Conservation (phyloP, 2,888 invertebrate species). For the Chymomyza amoena region DNA sequence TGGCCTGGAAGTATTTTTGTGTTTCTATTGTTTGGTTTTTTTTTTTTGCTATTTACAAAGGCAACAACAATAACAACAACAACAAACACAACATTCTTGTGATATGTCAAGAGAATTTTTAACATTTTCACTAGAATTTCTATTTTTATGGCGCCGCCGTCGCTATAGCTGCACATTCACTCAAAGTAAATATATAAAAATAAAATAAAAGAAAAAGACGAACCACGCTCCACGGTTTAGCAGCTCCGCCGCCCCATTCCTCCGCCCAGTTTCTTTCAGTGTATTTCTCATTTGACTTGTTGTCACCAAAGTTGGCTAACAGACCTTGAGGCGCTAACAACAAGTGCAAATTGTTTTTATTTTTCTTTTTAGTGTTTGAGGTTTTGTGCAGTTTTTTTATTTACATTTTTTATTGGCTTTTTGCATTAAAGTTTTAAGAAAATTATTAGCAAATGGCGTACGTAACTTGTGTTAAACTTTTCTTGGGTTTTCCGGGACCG, state of each 20-base stretch:
- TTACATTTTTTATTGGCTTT: conserved; percentile 3
- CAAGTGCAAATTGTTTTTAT: conserved; percentile 27
- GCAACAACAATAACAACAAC: conserved; percentile 13
- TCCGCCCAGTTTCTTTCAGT: conserved; percentile 7
- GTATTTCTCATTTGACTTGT: conserved; percentile 18
- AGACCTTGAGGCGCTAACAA: conserved; percentile 37
- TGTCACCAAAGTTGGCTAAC: neutral
- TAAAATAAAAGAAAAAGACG: neutral
- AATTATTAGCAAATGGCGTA: conserved; percentile 25
- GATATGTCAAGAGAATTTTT: conserved; percentile 61
- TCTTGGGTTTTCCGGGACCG: neutral
- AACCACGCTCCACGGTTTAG: neutral
- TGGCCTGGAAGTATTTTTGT: conserved; percentile 44
- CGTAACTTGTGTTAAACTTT: neutral
- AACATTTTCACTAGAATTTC: conserved; percentile 63
- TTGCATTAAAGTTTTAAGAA: conserved; percentile 8
- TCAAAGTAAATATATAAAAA: neutral
- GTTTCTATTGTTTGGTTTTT: neutral
- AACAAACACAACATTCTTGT: conserved; percentile 51
- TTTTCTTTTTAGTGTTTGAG: neutral
- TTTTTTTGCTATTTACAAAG: conserved; percentile 29
- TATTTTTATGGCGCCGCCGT: conserved; percentile 39
- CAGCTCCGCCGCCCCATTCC: neutral
- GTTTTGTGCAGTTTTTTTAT: conserved; percentile 14
- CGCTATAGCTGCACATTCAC: neutral